Evolutionary conservation across 2,113 vertebrate genomes (phyloP).

Genomic region (Etia nguti): DNA sequence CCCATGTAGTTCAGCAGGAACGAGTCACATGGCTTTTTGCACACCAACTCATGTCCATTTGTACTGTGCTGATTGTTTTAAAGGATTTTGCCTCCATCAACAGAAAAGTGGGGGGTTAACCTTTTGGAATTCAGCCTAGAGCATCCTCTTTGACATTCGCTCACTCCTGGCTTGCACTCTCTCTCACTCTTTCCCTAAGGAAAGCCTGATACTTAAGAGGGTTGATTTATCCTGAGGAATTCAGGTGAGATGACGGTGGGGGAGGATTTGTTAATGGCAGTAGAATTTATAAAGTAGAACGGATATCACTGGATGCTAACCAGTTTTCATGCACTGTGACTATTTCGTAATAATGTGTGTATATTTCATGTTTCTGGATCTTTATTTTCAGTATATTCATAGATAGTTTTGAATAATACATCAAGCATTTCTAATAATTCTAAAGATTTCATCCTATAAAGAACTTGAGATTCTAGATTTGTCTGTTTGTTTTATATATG

Average conservation of each 20-base stretch:
- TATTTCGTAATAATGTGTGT: neutral
- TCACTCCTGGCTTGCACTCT: constrained; percentile 59
- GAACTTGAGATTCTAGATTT: neutral
- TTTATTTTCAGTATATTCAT: neutral
- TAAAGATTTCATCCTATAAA: neutral
- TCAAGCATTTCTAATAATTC: neutral
- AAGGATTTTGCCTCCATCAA: constrained; percentile 80
- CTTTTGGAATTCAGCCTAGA: constrained; percentile 74
- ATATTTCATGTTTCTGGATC: neutral
- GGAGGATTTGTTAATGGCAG: neutral
- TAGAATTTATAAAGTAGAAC: neutral
- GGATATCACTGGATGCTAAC: neutral
- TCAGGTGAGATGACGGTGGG: constrained; percentile 62
- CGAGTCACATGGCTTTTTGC: constrained; percentile 52
- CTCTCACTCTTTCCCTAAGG: constrained; percentile 60
- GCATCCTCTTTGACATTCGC: constrained; percentile 69
- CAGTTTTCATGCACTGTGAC: neutral
- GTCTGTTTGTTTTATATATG: neutral
- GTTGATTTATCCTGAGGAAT: constrained; percentile 59
- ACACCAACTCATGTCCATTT: constrained; percentile 61
- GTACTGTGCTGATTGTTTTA: constrained; percentile 63
- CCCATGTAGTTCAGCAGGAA: constrained; percentile 37
- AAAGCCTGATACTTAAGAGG: constrained; percentile 58
- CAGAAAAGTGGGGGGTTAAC: constrained; percentile 77
- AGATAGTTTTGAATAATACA: neutral